Evolutionary conservation across 2,113 vertebrate species (phyloP), one percentile per base, ranked within the genome.

Genomic region (Seriola quinqueradiata): DNA sequence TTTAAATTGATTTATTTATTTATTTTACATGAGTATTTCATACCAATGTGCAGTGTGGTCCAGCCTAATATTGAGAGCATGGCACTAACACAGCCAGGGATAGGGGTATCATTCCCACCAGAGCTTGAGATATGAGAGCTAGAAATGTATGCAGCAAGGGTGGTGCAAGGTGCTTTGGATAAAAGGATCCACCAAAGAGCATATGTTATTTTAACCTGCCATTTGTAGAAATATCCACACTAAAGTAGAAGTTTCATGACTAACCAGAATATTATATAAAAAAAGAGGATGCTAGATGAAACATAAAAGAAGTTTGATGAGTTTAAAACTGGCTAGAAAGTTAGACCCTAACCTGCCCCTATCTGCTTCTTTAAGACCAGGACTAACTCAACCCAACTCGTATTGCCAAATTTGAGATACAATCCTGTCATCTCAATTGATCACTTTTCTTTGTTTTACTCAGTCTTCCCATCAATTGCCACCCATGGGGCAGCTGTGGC

Each of bases 71-170:
- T n/a, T 34, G 54, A 76, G 60, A 82, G 71, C 55, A 75, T 55
- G 70, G 65, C 71, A 79, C 55, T 71, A 81, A 70, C 74, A 65
- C 8, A 42, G 77, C 17, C 28, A 82, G 81, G 83, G 78, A 82
- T 75, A 82, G 44, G 59, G 63, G 81, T 79, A 70, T 84, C 68
- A 75, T 81, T 85, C 75, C 64, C 76, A 75, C 21, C 65, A 68
- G 73, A 72, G 48, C 23, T 67, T 77, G 66, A 89, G 65, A 84
- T 84, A 82, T 68, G 42, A 81, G 67, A 40, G 44, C 78, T 82
- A 70, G 84, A 86, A 84, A 79, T 76, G 77, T 52, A 67, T 34
- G 54, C 32, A 32, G 50, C 80, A 72, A 69, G 46, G 67, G 64
- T 57, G 58, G 69, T 75, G 50, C 75, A 85, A 85, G 85, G 67